Evolutionary conservation across 2,113 vertebrate genomes (phyloP), one percentile per base, ranked within the genome.

Genomic region (Brachypteracias leptosomus): DNA sequence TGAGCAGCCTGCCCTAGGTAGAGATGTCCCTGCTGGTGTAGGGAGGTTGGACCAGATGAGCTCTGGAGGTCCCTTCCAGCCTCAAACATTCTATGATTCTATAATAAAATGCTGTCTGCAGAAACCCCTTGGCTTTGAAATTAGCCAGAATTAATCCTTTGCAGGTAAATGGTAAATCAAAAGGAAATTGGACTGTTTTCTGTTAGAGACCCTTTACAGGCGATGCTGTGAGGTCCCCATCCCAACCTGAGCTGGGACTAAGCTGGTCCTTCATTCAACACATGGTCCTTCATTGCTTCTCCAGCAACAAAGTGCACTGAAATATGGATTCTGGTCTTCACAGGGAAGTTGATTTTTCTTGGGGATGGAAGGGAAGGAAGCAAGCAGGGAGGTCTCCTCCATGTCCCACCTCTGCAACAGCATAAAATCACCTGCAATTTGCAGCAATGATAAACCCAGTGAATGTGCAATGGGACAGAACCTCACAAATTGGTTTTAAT

Each of bases 401-500:
- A 3, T 57, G 57, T 93, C 76, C 93, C 85, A 96, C 92, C 87
- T 90, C 58, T 86, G 65, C 57, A 65, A 59, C 5, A 8, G 35
- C 80, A 57, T 58, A 92, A 96, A 93, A 95, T 90, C 95, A 94
- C 93, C 90, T 92, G 76, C 67, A 95, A 96, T 92, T 96, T 94
- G 88, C 95, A 90, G 65, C 73, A 13, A 33, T 36, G 90, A 75
- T 44, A 62, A 78, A 96, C 79, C 55, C 92, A 90, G 70, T 89
- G 93, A 82, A 89, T 85, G 94, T 94, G 85, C 93, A 95, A 58
- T 82, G 95, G 91, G 96, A 94, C 93, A 92, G 92, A 96, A 90
- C 92, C 74, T 96, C 87, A 80, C 89, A 96, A 97, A 95, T 90
- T 95, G 88, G 88, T 96, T 96, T 97, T 97, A 93, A 96, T 97